phyloP scores from a whole-genome alignment of 2,888 invertebrate genomes.

The Kuschelorhynchus macadamiae region DNA sequence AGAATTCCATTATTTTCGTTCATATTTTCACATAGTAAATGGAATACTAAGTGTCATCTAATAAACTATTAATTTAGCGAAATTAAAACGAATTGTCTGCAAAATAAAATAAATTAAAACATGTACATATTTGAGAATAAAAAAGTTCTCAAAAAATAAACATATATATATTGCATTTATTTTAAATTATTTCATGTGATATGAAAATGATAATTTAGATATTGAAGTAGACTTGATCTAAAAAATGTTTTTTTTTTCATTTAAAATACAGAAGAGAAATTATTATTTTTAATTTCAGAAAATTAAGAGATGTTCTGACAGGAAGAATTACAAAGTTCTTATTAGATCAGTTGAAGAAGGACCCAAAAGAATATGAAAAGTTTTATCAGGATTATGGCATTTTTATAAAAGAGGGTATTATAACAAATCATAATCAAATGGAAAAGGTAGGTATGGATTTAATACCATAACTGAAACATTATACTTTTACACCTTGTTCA shows the following conservation, averaged over 20 bases:
- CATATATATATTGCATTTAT: too few relatives aligned
- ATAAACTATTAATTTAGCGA: too few relatives aligned
- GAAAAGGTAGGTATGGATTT: conserved; percentile 77
- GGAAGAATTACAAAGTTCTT: conserved; percentile 88
- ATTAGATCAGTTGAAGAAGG: conserved; percentile 87
- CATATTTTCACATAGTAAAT: neutral
- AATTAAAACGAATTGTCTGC: too few relatives aligned
- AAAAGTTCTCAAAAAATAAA: too few relatives aligned
- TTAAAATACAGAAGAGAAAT: too few relatives aligned
- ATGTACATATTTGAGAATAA: too few relatives aligned
- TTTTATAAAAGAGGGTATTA: conserved; percentile 96
- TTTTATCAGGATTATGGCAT: conserved; percentile 95
- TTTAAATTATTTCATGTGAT: too few relatives aligned
- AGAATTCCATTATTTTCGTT: neutral
- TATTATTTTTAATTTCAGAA: conserved; percentile 71
- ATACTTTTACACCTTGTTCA: neutral
- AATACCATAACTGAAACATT: neutral
- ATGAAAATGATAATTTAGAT: too few relatives aligned
- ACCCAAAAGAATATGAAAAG: conserved; percentile 82
- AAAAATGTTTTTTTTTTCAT: too few relatives aligned
- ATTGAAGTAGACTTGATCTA: too few relatives aligned
- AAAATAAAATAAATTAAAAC: too few relatives aligned
- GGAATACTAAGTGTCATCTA: too few relatives aligned
- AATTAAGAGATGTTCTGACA: conserved; percentile 87
- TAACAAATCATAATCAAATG: conserved; percentile 83